Base-by-base conservation (phyloP, 2,888 invertebrate species). In the Drosophila imparisetae region DNA sequence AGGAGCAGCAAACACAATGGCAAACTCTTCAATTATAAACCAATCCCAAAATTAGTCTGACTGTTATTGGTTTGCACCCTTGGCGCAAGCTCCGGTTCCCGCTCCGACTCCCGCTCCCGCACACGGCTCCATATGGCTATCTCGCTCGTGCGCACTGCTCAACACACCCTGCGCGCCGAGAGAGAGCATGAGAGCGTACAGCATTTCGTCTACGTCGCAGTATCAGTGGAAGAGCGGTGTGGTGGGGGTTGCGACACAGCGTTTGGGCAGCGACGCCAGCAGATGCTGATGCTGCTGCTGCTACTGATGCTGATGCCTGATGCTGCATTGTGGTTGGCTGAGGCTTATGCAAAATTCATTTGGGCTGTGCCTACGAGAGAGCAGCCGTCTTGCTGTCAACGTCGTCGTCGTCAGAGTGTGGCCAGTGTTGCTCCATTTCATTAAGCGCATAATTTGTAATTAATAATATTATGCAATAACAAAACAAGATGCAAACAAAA, bases 1-100 rank as follows among this genome's bases (percentile, higher is more conserved):
- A 38, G 55, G 27, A 55, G 40, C 40, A 69, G 80, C 80, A 85
- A 77, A 83, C 79, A 84, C 84, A 86, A 86, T 85, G 85, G 90
- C 86, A 89, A 90, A 91, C 90, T 91, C 89, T 89, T 91, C 91
- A 91, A 91, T 91, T 91, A 91, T 91, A 91, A 91, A 91, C 91
- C 91, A 91, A 91, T 91, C 91, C 91, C 91, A 89, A 91, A 90
- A 89, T 91, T 90, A 91, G 90, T 90, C 88, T 88, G 89, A 85
- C 88, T 91, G 89, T 91, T 90, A 90, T 89, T 90, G 91, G 90
- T 90, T 90, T 91, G 84, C 89, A 91, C 89, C 90, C 90, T 88
- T 83, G 89, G 89, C 84, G 76, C 79, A 45, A 24, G 38, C 27
- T 73, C 67, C 54, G 38, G 45, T 38, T 66, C 48, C 50, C 70